These are phyloP conservation scores for Hyphantria cunea DNA, from an alignment of 1,140 invertebrate species.

Conservation along the genomic window DNA sequence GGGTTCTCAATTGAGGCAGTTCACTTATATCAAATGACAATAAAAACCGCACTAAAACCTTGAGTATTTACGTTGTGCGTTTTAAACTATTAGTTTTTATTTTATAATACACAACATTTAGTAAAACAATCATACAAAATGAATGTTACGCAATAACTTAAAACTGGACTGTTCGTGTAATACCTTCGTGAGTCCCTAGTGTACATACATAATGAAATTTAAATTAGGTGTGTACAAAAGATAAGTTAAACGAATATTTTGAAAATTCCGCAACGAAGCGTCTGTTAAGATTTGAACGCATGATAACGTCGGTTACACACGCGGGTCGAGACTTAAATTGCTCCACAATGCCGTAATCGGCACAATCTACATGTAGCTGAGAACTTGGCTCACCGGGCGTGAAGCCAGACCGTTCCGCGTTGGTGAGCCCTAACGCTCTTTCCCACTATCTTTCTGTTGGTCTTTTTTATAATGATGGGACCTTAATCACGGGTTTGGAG, in stretches of 20 bases:
- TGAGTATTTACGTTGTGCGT: conserved; percentile 14
- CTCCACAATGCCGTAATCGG: conserved; percentile 57
- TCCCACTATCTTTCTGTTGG: conserved; percentile 58
- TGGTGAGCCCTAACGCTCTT: conserved; percentile 55
- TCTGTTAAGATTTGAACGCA: conserved; percentile 37
- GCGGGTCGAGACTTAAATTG: conserved; percentile 46
- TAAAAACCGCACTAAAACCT: conserved; percentile 9
- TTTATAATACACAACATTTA: conserved; percentile 1
- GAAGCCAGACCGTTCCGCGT: conserved; percentile 66
- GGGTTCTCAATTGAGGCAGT: conserved; percentile 2
- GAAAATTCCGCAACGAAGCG: conserved; percentile 22
- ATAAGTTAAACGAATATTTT: conserved; percentile 29
- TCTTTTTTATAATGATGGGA: conserved; percentile 49
- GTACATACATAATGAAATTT: conserved; percentile 27
- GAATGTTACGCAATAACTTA: conserved; percentile 9
- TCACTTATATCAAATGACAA: conserved; percentile 4
- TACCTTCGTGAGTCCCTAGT: neutral
- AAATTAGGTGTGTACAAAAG: conserved; percentile 26
- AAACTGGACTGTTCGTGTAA: neutral
- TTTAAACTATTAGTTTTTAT: too few relatives aligned
- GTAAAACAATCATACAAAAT: conserved; percentile 6
- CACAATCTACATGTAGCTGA: conserved; percentile 53
- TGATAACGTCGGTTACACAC: conserved; percentile 46
- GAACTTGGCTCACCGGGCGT: conserved; percentile 54
- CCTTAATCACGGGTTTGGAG: conserved; percentile 44